A percentile compares a stretch with the other conserved stretches of the same genome.
These are phyloP conservation scores for Monodelphis domestica DNA, from an alignment of 2,797 vertebrate species.

Conservation along the genomic window DNA sequence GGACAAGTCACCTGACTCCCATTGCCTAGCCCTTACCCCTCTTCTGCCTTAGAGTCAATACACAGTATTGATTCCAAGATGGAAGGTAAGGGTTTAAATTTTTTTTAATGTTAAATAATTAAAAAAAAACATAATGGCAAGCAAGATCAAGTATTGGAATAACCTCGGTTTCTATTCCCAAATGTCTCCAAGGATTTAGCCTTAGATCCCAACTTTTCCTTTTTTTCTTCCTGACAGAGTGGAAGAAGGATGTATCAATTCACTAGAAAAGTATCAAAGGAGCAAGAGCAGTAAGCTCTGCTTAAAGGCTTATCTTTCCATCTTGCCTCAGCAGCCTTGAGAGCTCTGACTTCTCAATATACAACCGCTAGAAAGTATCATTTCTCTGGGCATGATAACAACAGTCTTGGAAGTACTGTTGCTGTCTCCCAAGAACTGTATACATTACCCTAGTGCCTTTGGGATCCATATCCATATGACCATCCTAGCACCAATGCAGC, in stretches of 20 bases:
- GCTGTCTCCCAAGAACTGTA: background rate
- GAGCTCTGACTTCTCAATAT: background rate
- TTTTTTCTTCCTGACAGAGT: background rate
- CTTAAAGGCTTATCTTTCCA: background rate
- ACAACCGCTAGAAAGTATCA: background rate
- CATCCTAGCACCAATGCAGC: background rate
- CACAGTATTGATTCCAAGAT: too few relatives aligned
- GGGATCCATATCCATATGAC: background rate
- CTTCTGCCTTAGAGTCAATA: too few relatives aligned
- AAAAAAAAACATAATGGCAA: background rate
- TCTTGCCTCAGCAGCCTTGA: background rate
- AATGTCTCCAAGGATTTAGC: background rate
- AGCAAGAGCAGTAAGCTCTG: background rate
- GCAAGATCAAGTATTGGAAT: background rate
- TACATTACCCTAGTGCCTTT: background rate
- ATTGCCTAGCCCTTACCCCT: too few relatives aligned
- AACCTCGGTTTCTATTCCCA: background rate
- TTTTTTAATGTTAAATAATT: too few relatives aligned
- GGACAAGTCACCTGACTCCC: too few relatives aligned
- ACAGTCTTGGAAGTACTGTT: background rate
- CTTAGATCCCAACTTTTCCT: background rate
- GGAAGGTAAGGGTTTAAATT: too few relatives aligned
- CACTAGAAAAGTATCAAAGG: background rate
- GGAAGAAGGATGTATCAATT: background rate
- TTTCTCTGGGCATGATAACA: background rate